phyloP scores from a whole-genome alignment of 2,888 invertebrate species.

The Chrysotoxum bicinctum region DNA sequence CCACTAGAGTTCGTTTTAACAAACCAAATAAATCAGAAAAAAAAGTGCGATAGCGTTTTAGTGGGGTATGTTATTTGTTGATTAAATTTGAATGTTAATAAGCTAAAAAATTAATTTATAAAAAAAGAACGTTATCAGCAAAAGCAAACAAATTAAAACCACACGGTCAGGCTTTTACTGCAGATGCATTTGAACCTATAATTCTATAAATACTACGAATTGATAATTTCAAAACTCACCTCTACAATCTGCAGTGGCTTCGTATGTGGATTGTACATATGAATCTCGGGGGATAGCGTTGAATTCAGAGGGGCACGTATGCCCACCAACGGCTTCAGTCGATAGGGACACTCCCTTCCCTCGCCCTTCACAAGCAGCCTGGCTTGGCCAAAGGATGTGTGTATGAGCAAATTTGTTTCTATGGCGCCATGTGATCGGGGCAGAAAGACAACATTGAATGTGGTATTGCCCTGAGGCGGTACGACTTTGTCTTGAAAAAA shows the following conservation, averaged over 20 bases:
- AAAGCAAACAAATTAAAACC: neutral
- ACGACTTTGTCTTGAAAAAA: conserved; percentile 98
- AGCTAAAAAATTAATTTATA: neutral
- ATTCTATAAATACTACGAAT: neutral
- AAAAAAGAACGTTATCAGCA: neutral
- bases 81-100: neutral
- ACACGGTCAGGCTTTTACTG: neutral
- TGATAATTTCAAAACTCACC: conserved; percentile 80
- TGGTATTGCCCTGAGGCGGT: conserved; percentile 94
- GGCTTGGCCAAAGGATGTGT: conserved; percentile 95
- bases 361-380: conserved; percentile 92
- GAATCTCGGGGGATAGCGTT: conserved; percentile 92
- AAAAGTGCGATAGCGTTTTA: neutral
- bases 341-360: conserved; percentile 94
- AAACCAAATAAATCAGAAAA: neutral
- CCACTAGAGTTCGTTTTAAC: neutral
- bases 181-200: neutral
- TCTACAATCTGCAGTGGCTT: conserved; percentile 92
- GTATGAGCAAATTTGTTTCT: conserved; percentile 94
- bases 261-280: conserved; percentile 96
- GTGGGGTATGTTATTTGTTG: neutral
- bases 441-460: conserved; percentile 97
- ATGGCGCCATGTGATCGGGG: conserved; percentile 95
- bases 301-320: conserved; percentile 96
- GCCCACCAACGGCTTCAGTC: conserved; percentile 94